These are phyloP conservation scores for Brienomyrus longianalis DNA, from an alignment of 2,113 vertebrate genomes.

Conservation along the genomic window DNA sequence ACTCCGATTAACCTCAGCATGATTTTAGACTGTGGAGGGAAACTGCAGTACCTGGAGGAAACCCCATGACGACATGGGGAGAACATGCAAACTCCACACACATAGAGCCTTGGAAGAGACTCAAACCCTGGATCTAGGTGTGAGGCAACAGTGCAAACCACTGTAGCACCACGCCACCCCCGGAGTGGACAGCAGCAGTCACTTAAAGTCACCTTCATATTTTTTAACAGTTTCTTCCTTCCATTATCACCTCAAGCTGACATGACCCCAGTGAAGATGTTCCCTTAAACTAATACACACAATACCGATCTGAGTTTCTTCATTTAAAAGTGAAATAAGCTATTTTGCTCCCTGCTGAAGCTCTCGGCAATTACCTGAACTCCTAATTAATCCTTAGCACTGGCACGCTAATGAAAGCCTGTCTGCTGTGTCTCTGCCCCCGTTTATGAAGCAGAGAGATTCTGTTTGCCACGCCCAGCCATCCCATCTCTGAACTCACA, in stretches of 20 bases:
- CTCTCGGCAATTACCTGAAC: constrained; percentile 13
- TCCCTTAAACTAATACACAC: not conserved
- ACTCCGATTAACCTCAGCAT: not conserved
- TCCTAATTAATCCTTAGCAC: constrained; percentile 19
- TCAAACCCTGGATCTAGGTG: too few relatives aligned
- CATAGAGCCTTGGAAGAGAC: not conserved
- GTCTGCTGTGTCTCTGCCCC: constrained; percentile 12
- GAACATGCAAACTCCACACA: not conserved
- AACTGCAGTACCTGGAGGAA: too few relatives aligned
- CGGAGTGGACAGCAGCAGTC: not conserved
- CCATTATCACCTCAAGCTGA: not conserved
- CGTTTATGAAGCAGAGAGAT: constrained; percentile 7
- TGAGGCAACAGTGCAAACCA: not conserved
- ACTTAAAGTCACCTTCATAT: not conserved
- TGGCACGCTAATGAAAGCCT: constrained; percentile 15
- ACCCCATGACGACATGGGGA: not conserved
- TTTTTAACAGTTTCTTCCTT: not conserved
- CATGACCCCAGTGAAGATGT: not conserved
- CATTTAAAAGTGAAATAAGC: not conserved
- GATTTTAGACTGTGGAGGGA: not conserved
- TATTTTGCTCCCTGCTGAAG: not conserved
- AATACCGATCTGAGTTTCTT: not conserved
- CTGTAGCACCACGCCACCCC: too few relatives aligned
- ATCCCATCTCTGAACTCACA: not conserved
- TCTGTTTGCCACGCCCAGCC: not conserved